Evolutionary conservation across 2,888 invertebrate species (phyloP), one percentile per base, ranked within the genome.

Genomic region (Laothoe populi): DNA sequence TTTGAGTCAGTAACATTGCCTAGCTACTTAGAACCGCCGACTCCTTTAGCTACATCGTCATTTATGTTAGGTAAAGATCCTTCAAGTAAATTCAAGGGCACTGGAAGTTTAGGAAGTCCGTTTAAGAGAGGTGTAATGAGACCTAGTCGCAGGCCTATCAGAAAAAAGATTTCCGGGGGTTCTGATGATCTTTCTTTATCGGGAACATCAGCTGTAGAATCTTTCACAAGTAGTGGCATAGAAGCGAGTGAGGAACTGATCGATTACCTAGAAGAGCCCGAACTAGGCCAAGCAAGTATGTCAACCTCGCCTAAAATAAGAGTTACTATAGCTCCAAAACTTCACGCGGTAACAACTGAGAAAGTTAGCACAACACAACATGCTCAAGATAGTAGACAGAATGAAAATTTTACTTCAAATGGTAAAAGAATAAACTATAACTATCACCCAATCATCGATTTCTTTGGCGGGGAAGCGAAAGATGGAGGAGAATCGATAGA

Each of bases 381-480:
- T 79, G 21, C 66, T 71, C 44, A 38, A 81, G 82, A 64, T 77
- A 64, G 74, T 40, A 65, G 68, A 21, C 67, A 64, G 2, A 81
- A 78, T 49, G 84, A 87, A 59, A 79, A 80, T 57, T 75, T 76
- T 19, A 73, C 74, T 21, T 69, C 78, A 0, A 86, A 82, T 63
- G 83, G 83, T 16, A 93, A 94, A 75, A 93, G 95, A 74, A 94
- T 96, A 46, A 97, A 97, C 86, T 97, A 96, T 78, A 96, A 95
- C 78, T 97, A 97, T 74, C 97, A 97, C 84, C 96, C 96, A 0
- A 97, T 97, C 57, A 96, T 96, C 70, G 96, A 96, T 77, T 97
- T 96, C 80, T 96, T 96, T 80, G 95, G 94, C 68, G 91, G 90
- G 59, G 82, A 80, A 35, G 86, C 79, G 42, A 85, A 83, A 69